A percentile compares a stretch with the other conserved stretches of the same genome.
phyloP scores from a whole-genome alignment of 2,888 invertebrate species.

The Eretmocerus hayati region DNA sequence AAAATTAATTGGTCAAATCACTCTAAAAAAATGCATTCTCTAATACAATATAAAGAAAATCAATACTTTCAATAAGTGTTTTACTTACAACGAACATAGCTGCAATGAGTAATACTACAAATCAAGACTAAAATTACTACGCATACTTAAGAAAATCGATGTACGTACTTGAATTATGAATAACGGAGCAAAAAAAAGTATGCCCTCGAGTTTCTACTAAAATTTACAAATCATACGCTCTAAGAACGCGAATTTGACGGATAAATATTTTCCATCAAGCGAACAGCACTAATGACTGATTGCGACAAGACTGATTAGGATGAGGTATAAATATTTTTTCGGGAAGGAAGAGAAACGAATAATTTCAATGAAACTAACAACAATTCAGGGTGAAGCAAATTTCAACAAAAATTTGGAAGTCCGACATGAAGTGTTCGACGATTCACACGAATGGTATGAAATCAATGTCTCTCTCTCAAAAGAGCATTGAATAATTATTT shows the following conservation, averaged over 20 bases:
- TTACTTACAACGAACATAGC: too few relatives aligned
- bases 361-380: background rate
- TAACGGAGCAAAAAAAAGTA: constrained; percentile 6
- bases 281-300: constrained; percentile 33
- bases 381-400: background rate
- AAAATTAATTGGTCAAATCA: too few relatives aligned
- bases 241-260: constrained; percentile 36
- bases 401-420: background rate
- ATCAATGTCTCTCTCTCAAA: too few relatives aligned
- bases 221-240: constrained; percentile 45
- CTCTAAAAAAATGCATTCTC: too few relatives aligned
- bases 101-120: too few relatives aligned
- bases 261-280: constrained; percentile 35
- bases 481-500: background rate
- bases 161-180: background rate
- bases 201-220: constrained; percentile 21
- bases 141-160: too few relatives aligned
- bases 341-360: constrained; percentile 5
- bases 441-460: background rate
- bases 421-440: background rate
- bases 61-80: too few relatives aligned
- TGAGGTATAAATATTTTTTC: constrained; percentile 10
- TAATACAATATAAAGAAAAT: too few relatives aligned
- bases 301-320: constrained; percentile 13
- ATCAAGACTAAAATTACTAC: too few relatives aligned